Percentiles rank a stretch among this genome's conserved stretches.
Evolutionary conservation across 2,888 invertebrate genomes (phyloP).

Genomic region (Raillietiella orientalis): DNA sequence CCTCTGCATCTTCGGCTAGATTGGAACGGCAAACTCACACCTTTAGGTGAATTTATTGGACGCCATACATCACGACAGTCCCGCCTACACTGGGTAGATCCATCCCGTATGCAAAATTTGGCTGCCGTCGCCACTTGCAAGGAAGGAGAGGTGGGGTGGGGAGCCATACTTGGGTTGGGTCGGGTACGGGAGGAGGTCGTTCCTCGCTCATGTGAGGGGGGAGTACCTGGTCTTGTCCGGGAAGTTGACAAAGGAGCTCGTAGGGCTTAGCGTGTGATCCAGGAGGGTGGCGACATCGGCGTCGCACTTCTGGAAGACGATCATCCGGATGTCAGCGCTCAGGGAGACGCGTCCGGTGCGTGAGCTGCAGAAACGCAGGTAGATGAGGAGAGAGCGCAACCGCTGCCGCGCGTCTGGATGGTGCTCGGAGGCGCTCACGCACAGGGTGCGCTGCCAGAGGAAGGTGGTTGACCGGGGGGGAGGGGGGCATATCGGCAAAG

Average conservation of each 20-base stretch:
- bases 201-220: constrained; percentile 21
- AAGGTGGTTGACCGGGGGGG: constrained; percentile 69
- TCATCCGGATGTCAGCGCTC: constrained; percentile 79
- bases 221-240: constrained; percentile 67
- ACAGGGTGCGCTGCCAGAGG: constrained; percentile 65
- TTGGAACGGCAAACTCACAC: too few relatives aligned
- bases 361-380: constrained; percentile 78
- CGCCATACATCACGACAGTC: too few relatives aligned
- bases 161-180: too few relatives aligned
- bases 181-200: too few relatives aligned
- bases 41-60: too few relatives aligned
- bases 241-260: constrained; percentile 58
- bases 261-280: constrained; percentile 32
- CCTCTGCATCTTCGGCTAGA: too few relatives aligned
- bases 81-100: too few relatives aligned
- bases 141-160: too few relatives aligned
- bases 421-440: constrained; percentile 15
- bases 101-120: too few relatives aligned
- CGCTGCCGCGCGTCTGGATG: constrained; percentile 25
- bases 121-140: too few relatives aligned
- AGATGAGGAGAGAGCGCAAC: constrained; percentile 75
- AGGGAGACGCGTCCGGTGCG: constrained; percentile 72
- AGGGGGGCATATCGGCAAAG: constrained; percentile 75
- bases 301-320: constrained; percentile 81
- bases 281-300: constrained; percentile 57